Percentiles rank a stretch among this genome's conserved stretches.
These are phyloP conservation scores for Lophius piscatorius DNA, from an alignment of 2,113 vertebrate species.

Conservation along the genomic window DNA sequence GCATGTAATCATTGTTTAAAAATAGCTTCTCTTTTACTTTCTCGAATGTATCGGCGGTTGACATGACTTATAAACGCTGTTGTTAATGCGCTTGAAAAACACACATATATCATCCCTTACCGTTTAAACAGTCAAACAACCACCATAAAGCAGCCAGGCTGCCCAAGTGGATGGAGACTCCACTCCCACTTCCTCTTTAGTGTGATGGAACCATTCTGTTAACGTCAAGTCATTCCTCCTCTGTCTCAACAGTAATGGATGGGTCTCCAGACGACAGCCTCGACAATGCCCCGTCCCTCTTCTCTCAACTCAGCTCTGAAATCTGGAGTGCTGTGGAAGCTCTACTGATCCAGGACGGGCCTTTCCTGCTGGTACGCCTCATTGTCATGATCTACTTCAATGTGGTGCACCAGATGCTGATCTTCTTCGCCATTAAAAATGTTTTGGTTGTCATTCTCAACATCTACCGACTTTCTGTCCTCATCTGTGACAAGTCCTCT, in stretches of 20 bases:
- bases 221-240: neutral
- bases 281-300: neutral
- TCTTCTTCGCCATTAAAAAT: slow-evolving; percentile 90
- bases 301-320: slow-evolving; percentile 73
- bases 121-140: no score
- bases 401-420: slow-evolving; percentile 88
- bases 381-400: slow-evolving; percentile 82
- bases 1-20: no score
- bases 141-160: no score
- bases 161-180: no score
- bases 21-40: no score
- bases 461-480: slow-evolving; percentile 79
- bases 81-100: no score
- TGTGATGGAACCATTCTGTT: no score
- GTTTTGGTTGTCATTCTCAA: slow-evolving; percentile 85
- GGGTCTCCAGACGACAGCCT: slow-evolving; percentile 34
- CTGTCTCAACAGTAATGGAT: slow-evolving; percentile 2
- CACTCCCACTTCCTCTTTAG: no score
- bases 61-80: no score
- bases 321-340: slow-evolving; percentile 87
- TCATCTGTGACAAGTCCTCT: slow-evolving; percentile 4
- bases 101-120: no score
- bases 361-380: slow-evolving; percentile 86
- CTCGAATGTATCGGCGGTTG: no score
- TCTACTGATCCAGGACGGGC: slow-evolving; percentile 89